phyloP scores from a whole-genome alignment of 2,888 invertebrate species.

The Hemistola chrysoprasaria region DNA sequence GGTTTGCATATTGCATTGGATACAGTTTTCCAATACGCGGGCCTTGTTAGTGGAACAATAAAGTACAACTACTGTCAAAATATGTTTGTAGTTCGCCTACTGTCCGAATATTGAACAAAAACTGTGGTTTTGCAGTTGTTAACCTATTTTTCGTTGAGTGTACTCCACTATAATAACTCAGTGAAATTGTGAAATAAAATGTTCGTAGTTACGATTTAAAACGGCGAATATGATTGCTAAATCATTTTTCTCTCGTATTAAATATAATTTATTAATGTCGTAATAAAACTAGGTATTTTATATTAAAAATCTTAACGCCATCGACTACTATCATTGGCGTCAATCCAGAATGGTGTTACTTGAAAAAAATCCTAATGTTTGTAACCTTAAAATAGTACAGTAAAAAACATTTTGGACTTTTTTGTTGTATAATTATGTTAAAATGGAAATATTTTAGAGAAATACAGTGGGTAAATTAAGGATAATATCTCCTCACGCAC shows the following conservation, averaged over 20 bases:
- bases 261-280: too few species aligned
- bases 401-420: too few species aligned
- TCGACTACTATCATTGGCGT: too few species aligned
- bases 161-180: conserved; percentile 22
- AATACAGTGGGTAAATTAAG: conserved; percentile 11
- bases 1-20: too few species aligned
- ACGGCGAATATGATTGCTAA: too few species aligned
- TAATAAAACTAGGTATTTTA: too few species aligned
- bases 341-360: too few species aligned
- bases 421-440: conserved; percentile 1
- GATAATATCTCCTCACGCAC: conserved; percentile 26
- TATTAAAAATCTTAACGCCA: too few species aligned
- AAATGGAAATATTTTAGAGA: conserved; percentile 1
- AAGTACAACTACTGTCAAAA: background rate
- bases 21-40: too few species aligned
- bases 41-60: background rate
- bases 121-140: conserved; percentile 20
- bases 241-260: too few species aligned
- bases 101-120: conserved; percentile 2
- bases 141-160: conserved; percentile 24
- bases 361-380: too few species aligned
- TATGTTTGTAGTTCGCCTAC: background rate
- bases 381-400: too few species aligned
- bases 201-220: conserved; percentile 6
- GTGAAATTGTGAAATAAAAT: conserved; percentile 23